These are phyloP conservation scores for Helicoverpa zea DNA, from an alignment of 1,140 invertebrate species.

Conservation along the genomic window DNA sequence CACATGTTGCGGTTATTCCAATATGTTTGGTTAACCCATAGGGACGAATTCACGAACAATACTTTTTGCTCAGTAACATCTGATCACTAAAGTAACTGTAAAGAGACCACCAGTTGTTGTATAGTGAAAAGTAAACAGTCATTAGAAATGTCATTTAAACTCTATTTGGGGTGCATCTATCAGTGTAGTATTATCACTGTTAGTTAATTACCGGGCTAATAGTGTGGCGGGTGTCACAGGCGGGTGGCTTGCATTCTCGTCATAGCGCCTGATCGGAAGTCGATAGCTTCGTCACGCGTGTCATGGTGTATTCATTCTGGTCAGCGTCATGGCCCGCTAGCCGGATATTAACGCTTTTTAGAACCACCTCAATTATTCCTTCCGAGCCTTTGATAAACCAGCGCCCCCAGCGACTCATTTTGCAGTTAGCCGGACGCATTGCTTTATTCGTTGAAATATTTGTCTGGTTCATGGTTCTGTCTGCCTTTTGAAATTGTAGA, in stretches of 20 bases:
- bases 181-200: constrained; percentile 33
- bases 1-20: constrained; percentile 8
- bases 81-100: constrained; percentile 8
- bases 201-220: constrained; percentile 33
- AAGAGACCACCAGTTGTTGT: not conserved
- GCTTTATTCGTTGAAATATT: not conserved
- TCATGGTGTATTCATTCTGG: constrained; percentile 62
- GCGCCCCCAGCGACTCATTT: not conserved
- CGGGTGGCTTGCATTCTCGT: constrained; percentile 52
- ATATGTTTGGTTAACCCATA: not conserved
- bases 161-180: constrained; percentile 37
- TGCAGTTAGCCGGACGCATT: not conserved
- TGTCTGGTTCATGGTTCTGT: not conserved
- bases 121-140: constrained; percentile 26
- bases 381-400: constrained; percentile 53
- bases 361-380: constrained; percentile 56
- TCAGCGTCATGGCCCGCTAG: constrained; percentile 64
- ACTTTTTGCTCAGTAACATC: constrained; percentile 8
- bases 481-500: no score
- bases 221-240: constrained; percentile 51
- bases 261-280: constrained; percentile 68
- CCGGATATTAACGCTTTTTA: constrained; percentile 72
- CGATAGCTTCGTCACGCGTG: constrained; percentile 61
- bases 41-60: not conserved
- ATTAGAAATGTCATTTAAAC: constrained; percentile 30